Conservation (phyloP, 2,797 vertebrate species). For the Lithobates sylvaticus region DNA sequence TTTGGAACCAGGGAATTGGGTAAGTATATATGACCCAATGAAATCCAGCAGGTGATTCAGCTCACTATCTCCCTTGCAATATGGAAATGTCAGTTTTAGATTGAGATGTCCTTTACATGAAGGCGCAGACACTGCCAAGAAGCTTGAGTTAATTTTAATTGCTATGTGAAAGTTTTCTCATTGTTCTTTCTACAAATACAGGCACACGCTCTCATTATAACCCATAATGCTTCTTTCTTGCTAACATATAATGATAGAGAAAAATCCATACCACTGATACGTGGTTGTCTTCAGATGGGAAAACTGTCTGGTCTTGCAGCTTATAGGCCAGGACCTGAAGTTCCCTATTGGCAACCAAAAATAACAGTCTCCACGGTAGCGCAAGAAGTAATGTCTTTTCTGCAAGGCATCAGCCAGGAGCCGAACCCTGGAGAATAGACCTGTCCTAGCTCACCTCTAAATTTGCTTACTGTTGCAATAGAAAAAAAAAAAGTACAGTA, state of each 20-base stretch:
- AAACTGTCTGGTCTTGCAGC: background rate
- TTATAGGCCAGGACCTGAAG: background rate
- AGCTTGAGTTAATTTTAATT: slow-evolving; percentile 5
- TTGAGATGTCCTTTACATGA: no score
- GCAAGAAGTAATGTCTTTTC: background rate
- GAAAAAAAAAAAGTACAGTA: no score
- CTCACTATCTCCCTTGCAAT: no score
- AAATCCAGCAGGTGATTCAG: no score
- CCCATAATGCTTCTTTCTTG: background rate
- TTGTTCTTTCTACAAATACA: slow-evolving; percentile 11
- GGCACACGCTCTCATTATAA: background rate
- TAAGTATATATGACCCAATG: no score
- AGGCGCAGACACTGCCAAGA: background rate
- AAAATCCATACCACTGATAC: slow-evolving; percentile 34
- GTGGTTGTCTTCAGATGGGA: background rate
- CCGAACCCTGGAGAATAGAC: background rate
- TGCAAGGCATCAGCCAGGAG: background rate
- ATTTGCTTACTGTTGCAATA: no score
- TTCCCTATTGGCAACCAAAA: background rate
- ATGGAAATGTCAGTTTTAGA: no score
- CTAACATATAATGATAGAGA: slow-evolving; percentile 6
- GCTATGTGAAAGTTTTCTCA: background rate
- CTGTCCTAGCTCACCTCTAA: background rate
- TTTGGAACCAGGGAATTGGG: no score
- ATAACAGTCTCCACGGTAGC: slow-evolving; percentile 10